Evolutionary conservation across 2,888 invertebrate genomes (phyloP).

Genomic region (Hypsopygia costalis): DNA sequence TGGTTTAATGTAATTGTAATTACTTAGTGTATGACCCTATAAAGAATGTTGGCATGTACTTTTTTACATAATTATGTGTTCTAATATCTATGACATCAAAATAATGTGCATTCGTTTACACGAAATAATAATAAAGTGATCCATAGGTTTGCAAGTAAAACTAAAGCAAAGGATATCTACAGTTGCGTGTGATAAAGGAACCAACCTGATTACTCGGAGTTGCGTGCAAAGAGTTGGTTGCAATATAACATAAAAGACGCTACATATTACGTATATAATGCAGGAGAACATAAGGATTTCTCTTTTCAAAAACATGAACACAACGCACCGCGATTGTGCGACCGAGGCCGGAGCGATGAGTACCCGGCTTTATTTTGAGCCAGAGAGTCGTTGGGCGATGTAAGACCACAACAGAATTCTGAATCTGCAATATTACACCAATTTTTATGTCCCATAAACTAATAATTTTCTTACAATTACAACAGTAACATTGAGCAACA

Average conservation of each 20-base stretch:
- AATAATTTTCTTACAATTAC: background rate
- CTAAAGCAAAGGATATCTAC: conserved; percentile 49
- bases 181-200: conserved; percentile 37
- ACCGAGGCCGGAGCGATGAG: conserved; percentile 74
- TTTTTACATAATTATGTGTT: conserved; percentile 7
- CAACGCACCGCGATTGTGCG: conserved; percentile 83
- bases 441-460: conserved; percentile 26
- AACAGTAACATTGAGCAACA: conserved; percentile 5
- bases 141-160: conserved; percentile 22
- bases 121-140: conserved; percentile 27
- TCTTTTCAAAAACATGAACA: conserved; percentile 79
- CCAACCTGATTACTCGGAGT: conserved; percentile 26
- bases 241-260: conserved; percentile 42
- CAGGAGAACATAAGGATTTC: conserved; percentile 48
- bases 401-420: conserved; percentile 93
- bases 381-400: conserved; percentile 88
- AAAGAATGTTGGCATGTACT: background rate
- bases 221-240: conserved; percentile 47
- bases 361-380: conserved; percentile 80
- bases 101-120: conserved; percentile 31
- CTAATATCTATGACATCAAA: conserved; percentile 29
- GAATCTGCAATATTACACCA: conserved; percentile 88
- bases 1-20: too few species aligned
- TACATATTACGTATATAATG: conserved; percentile 41
- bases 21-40: too few species aligned